A percentile compares a stretch with the other conserved stretches of the same genome.
These are phyloP conservation scores for Orussus abietinus DNA, from an alignment of 1,140 invertebrate species.

Conservation along the genomic window DNA sequence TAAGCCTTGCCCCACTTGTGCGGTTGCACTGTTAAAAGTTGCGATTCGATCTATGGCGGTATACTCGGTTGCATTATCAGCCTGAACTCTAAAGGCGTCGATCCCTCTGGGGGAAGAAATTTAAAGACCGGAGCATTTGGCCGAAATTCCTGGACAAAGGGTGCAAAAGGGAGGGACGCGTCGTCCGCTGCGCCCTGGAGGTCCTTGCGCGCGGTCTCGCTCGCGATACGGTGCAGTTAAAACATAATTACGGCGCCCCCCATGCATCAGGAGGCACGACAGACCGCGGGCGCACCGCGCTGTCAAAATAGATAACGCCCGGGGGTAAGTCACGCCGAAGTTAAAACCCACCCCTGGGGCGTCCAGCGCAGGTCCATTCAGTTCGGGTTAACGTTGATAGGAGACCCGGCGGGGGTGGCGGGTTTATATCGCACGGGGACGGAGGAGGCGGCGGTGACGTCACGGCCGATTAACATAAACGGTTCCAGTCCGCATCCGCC, in stretches of 20 bases:
- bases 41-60: too few species aligned
- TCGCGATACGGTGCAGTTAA: slow-evolving; percentile 15
- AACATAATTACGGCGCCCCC: slow-evolving; percentile 12
- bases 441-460: slow-evolving; percentile 23
- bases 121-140: too few species aligned
- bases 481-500: slow-evolving; percentile 14
- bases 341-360: slow-evolving; percentile 46
- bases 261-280: slow-evolving; percentile 30
- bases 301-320: slow-evolving; percentile 55
- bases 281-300: slow-evolving; percentile 48
- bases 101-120: too few species aligned
- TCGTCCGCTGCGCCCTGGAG: too few species aligned
- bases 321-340: slow-evolving; percentile 49
- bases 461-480: slow-evolving; percentile 34
- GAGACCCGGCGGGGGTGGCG: slow-evolving; percentile 23
- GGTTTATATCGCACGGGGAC: slow-evolving; percentile 23
- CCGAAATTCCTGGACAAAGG: too few species aligned
- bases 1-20: too few species aligned
- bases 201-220: slow-evolving; percentile 19
- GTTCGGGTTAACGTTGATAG: slow-evolving; percentile 43
- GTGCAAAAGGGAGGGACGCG: too few species aligned
- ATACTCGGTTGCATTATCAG: too few species aligned
- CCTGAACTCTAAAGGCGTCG: too few species aligned
- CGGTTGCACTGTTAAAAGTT: too few species aligned
- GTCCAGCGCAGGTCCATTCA: slow-evolving; percentile 39